These are phyloP conservation scores for Tricholaema leucomelas DNA, from an alignment of 2,113 vertebrate species.

Conservation along the genomic window DNA sequence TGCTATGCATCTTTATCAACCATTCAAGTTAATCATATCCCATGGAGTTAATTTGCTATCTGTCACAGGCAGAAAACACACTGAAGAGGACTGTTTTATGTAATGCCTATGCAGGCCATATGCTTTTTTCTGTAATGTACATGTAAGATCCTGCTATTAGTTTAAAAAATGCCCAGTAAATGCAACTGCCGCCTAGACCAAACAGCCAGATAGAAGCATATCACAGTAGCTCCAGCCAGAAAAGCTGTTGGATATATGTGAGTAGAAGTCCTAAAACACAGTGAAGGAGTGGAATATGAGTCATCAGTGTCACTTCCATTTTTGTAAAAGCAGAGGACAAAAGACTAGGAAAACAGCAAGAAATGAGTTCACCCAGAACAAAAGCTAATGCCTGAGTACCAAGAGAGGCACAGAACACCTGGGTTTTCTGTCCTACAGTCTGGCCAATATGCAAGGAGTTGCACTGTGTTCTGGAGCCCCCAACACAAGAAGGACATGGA, in stretches of 20 bases:
- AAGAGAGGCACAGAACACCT: background rate
- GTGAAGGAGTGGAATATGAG: background rate
- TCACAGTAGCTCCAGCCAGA: background rate
- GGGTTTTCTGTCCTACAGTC: background rate
- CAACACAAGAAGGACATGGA: no score
- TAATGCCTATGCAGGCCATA: background rate
- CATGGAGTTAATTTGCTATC: background rate
- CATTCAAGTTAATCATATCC: background rate
- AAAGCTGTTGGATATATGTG: background rate
- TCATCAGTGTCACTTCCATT: background rate
- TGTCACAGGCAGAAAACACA: background rate
- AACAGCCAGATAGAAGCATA: background rate
- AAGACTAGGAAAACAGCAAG: background rate
- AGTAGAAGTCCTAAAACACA: background rate
- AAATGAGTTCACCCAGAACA: background rate
- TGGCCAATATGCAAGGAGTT: background rate
- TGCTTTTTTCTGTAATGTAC: background rate
- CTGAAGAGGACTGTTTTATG: fast-evolving
- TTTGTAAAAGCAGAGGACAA: background rate
- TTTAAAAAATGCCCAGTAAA: background rate
- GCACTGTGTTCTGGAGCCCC: no score
- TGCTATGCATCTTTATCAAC: background rate
- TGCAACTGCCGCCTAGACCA: background rate
- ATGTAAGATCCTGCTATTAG: background rate
- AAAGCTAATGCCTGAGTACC: background rate